Percentiles rank a stretch among this genome's conserved stretches.
Evolutionary conservation across 1,140 invertebrate species (phyloP).

Genomic region (Metopolophium dirhodum): DNA sequence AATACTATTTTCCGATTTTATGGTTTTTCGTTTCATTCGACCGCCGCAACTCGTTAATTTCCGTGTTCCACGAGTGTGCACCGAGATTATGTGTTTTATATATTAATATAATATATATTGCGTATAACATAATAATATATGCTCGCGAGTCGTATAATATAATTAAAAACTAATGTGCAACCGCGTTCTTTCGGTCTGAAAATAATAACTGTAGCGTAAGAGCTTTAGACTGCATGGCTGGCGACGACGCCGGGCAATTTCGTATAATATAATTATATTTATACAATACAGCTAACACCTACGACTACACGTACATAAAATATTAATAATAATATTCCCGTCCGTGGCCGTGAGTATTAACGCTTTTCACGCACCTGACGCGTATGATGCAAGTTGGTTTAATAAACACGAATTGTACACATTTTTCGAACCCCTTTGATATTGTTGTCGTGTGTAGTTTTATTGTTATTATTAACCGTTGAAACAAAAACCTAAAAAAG

Average conservation of each 20-base stretch:
- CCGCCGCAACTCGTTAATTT: not conserved
- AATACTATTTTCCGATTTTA: not conserved
- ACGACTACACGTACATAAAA: not conserved
- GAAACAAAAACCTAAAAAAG: not conserved
- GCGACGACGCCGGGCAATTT: not conserved
- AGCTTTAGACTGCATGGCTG: not conserved
- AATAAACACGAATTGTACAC: not conserved
- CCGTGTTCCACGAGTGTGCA: not conserved
- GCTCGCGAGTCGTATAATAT: not conserved
- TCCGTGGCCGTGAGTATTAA: not conserved
- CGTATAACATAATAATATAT: not conserved
- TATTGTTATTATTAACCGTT: not conserved
- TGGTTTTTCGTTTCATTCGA: not conserved
- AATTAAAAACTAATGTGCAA: not conserved
- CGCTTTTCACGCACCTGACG: not conserved
- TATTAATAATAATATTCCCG: not conserved
- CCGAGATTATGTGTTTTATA: slow-evolving; percentile 1
- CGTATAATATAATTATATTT: no score
- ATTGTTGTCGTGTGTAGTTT: not conserved
- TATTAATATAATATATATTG: no score
- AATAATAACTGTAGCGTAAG: slow-evolving; percentile 3
- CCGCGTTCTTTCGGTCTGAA: not conserved
- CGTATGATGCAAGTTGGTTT: not conserved
- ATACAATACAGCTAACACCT: not conserved
- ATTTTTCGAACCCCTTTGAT: not conserved